Evolutionary conservation across 2,888 invertebrate species (phyloP).

Genomic region (Parapristionchus giblindavisi): DNA sequence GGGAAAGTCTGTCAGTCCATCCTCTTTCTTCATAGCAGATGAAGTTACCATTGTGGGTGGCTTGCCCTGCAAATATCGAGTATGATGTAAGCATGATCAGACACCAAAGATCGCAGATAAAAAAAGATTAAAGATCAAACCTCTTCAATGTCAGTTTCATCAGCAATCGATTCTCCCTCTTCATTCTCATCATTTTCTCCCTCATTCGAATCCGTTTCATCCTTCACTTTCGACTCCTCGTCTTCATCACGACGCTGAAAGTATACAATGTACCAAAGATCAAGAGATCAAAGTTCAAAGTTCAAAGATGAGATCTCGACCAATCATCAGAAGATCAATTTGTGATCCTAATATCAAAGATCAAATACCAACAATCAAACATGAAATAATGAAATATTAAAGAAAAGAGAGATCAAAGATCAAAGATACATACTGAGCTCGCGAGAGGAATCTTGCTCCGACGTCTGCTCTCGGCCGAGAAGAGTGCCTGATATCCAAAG

Average conservation of each 20-base stretch:
- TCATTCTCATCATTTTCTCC: slow-evolving; percentile 40
- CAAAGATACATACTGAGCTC: slow-evolving; percentile 36
- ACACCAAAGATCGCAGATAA: too few species aligned
- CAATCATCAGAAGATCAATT: neutral
- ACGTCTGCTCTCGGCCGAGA: slow-evolving; percentile 57
- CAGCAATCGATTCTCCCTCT: slow-evolving; percentile 30
- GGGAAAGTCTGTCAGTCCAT: too few species aligned
- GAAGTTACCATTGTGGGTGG: too few species aligned
- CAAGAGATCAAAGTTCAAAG: neutral
- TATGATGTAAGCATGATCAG: neutral
- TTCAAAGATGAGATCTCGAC: neutral
- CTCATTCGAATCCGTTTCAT: too few species aligned
- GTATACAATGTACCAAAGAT: neutral
- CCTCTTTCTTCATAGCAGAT: too few species aligned
- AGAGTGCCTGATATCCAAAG: slow-evolving; percentile 65
- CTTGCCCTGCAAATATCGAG: slow-evolving; percentile 9
- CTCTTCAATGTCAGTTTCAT: slow-evolving; percentile 29
- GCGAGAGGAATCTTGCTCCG: slow-evolving; percentile 61
- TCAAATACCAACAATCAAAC: too few species aligned
- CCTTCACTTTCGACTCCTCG: slow-evolving; percentile 32
- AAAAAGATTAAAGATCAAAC: too few species aligned
- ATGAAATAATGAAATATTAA: too few species aligned
- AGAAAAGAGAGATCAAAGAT: too few species aligned
- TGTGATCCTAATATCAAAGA: too few species aligned
- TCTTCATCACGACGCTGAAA: slow-evolving; percentile 28